These are phyloP conservation scores for Piscicola geometra DNA, from an alignment of 2,888 invertebrate genomes.

Conservation along the genomic window DNA sequence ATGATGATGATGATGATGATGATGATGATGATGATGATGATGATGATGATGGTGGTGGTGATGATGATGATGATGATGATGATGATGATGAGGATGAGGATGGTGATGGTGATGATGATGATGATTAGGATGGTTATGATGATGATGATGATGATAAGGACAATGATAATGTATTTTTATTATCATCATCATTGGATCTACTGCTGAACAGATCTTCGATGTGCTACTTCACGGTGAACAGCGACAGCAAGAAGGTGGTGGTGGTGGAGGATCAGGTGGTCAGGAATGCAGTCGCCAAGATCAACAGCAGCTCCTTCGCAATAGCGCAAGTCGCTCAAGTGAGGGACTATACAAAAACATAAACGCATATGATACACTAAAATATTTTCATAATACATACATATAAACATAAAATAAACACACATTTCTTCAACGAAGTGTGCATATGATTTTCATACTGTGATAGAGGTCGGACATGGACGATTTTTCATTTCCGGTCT, in stretches of 20 bases:
- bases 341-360: no score
- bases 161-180: slow-evolving; percentile 18
- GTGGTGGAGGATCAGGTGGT: not conserved
- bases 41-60: slow-evolving; percentile 20
- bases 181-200: no score
- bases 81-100: slow-evolving; percentile 26
- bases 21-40: slow-evolving; percentile 26
- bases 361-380: no score
- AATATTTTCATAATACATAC: no score
- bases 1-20: slow-evolving; percentile 27
- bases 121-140: slow-evolving; percentile 30
- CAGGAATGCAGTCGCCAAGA: not conserved
- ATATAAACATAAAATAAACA: no score
- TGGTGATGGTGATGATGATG: slow-evolving; percentile 28
- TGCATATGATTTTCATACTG: no score
- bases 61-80: slow-evolving; percentile 32
- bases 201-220: slow-evolving; percentile 26
- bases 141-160: slow-evolving; percentile 26
- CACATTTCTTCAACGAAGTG: no score
- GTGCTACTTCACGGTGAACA: slow-evolving; percentile 17
- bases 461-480: no score
- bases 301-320: not conserved
- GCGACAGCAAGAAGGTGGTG: not conserved
- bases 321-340: not conserved
- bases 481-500: no score